Evolutionary conservation across 2,888 invertebrate genomes (phyloP), one percentile per base, ranked within the genome.

Genomic region (Cheiracanthium punctorium): DNA sequence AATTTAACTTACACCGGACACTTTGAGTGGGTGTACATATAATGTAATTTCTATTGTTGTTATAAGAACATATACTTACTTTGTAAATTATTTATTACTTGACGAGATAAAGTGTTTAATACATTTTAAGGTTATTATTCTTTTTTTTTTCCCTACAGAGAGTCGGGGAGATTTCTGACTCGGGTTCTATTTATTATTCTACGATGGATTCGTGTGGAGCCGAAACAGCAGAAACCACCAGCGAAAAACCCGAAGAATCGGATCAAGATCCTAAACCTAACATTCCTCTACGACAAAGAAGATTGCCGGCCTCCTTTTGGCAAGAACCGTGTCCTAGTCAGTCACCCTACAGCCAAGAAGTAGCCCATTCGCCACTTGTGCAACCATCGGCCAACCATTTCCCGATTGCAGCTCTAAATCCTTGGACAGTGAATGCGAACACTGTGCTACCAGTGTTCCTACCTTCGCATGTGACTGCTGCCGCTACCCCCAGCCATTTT

Each of bases 261-360:
- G 70, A 74, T 29, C 41, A 28, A n/a, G 79, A 85, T 37, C 69
- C 73, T 10, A 72, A 48, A 20, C 82, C 72, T 7, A 65, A 37
- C 17, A 77, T 88, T 24, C 89, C 89, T 14, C 48, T 89, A 10
- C 81, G 89, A 8, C 89, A 89, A 67, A 80, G 89, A 12, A 77
- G 75, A 24, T 64, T 89, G 0, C 89, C 89, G 12, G 89, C 89
- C 8, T 89, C 89, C 1, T 89, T 89, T 58, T 89, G 89, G 89
- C 88, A 89, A 80, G 89, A 89, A 72, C 89, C 89, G 20, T 67
- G 75, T 4, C 33, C 52, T 17, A 43, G 58, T 17, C 74, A 77
- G 30, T 37, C 29, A 24, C n/a, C 69, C 1, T 10, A 33, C 1
- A 29, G 41, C 12, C 14, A 41, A 29, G 58, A 37, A 8, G 30